Evolutionary conservation across 37 sponge, comb jelly and placozoan genomes (phyloP).

Genomic region (Corticium candelabrum): DNA sequence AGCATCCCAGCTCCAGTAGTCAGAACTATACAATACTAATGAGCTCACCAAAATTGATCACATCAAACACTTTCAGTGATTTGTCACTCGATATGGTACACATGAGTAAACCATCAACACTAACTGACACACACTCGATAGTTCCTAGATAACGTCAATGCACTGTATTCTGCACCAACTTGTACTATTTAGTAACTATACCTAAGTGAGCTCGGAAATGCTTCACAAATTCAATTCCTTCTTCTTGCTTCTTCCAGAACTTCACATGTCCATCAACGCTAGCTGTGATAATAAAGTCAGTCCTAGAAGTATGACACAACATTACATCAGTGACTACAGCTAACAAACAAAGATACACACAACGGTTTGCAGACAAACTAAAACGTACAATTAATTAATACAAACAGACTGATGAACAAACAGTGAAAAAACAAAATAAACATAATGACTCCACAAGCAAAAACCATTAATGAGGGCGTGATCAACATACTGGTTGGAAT

Average conservation of each 20-base stretch:
- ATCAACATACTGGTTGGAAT: too few species aligned
- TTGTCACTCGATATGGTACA: constrained; percentile 73
- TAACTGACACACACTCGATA: constrained; percentile 52
- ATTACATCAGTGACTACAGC: too few species aligned
- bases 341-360: too few species aligned
- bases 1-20: too few species aligned
- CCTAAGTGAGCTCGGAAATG: constrained; percentile 89
- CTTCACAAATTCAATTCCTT: constrained; percentile 93
- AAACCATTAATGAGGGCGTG: background rate
- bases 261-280: constrained; percentile 94
- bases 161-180: background rate
- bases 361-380: too few species aligned
- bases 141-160: constrained; percentile 30
- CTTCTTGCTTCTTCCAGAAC: constrained; percentile 94
- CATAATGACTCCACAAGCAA: background rate
- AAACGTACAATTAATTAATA: too few species aligned
- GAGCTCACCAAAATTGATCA: constrained; percentile 81
- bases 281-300: constrained; percentile 82
- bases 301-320: constrained; percentile 20
- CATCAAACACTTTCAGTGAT: constrained; percentile 89
- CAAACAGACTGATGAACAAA: background rate
- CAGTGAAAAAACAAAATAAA: too few species aligned
- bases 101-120: constrained; percentile 66
- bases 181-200: background rate
- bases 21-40: too few species aligned